These are phyloP conservation scores for Megaleporinus macrocephalus DNA, from an alignment of 2,113 vertebrate species.

Conservation along the genomic window DNA sequence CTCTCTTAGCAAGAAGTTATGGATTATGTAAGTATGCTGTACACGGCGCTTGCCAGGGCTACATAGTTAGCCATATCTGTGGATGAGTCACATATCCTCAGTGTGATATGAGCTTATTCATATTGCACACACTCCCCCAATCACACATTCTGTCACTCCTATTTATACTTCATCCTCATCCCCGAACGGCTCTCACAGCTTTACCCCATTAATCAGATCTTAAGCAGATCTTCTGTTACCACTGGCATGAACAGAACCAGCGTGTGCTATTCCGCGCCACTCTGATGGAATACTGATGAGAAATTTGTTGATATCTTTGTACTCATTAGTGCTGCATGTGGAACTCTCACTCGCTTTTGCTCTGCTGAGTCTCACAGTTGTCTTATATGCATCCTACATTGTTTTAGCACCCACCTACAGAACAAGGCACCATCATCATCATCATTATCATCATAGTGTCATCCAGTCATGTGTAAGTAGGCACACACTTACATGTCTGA, in stretches of 20 bases:
- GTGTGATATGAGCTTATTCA: constrained; percentile 29
- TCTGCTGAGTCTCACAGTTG: constrained; percentile 27
- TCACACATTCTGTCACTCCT: constrained; percentile 6
- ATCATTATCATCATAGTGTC: too few relatives aligned
- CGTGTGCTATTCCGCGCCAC: constrained; percentile 4
- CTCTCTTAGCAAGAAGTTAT: constrained; percentile 36
- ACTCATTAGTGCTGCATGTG: constrained; percentile 41
- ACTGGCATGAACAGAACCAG: constrained; percentile 14
- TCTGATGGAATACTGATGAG: constrained; percentile 28
- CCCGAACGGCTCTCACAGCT: constrained; percentile 10
- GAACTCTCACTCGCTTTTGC: constrained; percentile 5
- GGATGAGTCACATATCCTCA: constrained; percentile 38
- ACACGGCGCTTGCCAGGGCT: constrained; percentile 34
- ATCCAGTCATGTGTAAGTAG: constrained; percentile 30
- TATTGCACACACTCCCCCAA: constrained; percentile 26
- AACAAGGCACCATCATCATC: constrained; percentile 6
- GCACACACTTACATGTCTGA: not conserved
- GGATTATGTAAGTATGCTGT: constrained; percentile 45
- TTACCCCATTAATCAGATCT: constrained; percentile 29
- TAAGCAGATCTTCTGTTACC: constrained; percentile 34
- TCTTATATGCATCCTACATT: constrained; percentile 25
- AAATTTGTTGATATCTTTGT: constrained; percentile 39
- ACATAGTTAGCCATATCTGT: constrained; percentile 21
- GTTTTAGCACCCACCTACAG: constrained; percentile 25
- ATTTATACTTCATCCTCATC: constrained; percentile 14